Percentiles rank a stretch among this genome's conserved stretches.
Conservation (phyloP, 2,797 vertebrate species). For the Sebastes diploproa region DNA sequence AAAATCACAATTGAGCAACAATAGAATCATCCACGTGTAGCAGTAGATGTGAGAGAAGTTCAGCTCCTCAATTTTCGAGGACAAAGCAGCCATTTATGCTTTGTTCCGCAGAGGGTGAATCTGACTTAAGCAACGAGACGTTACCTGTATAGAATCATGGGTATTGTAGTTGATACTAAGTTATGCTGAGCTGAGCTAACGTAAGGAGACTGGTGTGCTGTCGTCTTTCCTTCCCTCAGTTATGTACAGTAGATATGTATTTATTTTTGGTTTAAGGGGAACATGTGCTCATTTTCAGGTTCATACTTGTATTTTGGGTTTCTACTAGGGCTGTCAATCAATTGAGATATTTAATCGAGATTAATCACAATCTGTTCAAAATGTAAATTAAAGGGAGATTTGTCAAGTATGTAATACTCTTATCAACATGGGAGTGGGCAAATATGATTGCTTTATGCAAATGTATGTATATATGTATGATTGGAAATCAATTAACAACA, state of each 20-base stretch:
- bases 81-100: constrained; percentile 72
- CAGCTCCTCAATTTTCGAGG: constrained; percentile 69
- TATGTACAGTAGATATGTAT: not conserved
- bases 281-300: no score
- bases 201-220: constrained; percentile 2
- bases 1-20: constrained; percentile 71
- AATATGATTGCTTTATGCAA: no score
- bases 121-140: constrained; percentile 50
- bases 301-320: no score
- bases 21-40: constrained; percentile 71
- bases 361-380: no score
- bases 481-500: no score
- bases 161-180: constrained; percentile 50
- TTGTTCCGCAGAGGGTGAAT: constrained; percentile 54
- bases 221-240: not conserved
- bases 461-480: no score
- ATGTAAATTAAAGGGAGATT: no score
- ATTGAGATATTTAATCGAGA: no score
- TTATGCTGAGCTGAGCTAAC: constrained; percentile 25
- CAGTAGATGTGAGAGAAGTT: constrained; percentile 65
- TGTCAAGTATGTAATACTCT: no score
- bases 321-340: no score
- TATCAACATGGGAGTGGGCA: no score
- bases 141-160: constrained; percentile 60
- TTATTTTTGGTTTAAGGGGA: not conserved